Percentiles rank a stretch among this genome's conserved stretches.
Conservation (phyloP, 2,797 vertebrate genomes). For the Naso thynnoides region DNA sequence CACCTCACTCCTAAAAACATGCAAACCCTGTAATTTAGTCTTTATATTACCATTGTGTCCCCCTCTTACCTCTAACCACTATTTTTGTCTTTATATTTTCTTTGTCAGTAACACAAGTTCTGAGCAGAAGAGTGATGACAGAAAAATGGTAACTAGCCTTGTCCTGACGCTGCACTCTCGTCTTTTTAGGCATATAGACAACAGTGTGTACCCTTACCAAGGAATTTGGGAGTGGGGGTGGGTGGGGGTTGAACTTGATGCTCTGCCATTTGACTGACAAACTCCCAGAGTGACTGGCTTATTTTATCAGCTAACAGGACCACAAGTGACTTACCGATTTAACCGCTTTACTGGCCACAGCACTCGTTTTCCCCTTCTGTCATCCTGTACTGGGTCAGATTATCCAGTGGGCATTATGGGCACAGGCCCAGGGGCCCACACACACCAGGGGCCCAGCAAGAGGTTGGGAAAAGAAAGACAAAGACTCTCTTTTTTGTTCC, state of each 20-base stretch:
- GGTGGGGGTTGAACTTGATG: slow-evolving; percentile 5
- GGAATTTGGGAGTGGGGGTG: slow-evolving; percentile 1
- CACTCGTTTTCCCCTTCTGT: slow-evolving; percentile 27
- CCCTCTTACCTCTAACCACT: slow-evolving; percentile 12
- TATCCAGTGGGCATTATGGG: no score
- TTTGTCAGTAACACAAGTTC: slow-evolving; percentile 47
- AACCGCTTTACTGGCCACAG: slow-evolving; percentile 24
- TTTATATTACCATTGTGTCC: not conserved
- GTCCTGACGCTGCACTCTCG: slow-evolving; percentile 66
- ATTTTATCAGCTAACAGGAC: slow-evolving; percentile 43
- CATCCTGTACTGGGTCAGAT: no score
- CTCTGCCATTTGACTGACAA: slow-evolving; percentile 43
- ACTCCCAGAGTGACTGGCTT: slow-evolving; percentile 45
- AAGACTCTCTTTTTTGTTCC: no score
- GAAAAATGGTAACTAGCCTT: slow-evolving; percentile 75
- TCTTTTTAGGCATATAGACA: slow-evolving; percentile 40
- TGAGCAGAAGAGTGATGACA: slow-evolving; percentile 58
- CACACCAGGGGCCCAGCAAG: no score
- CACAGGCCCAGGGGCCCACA: no score
- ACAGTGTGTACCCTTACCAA: slow-evolving; percentile 58
- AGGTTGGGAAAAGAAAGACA: no score
- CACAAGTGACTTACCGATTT: slow-evolving; percentile 21
- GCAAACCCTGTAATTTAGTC: slow-evolving; percentile 1
- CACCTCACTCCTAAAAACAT: no score
- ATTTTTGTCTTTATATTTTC: slow-evolving; percentile 21